A percentile compares a stretch with the other conserved stretches of the same genome.
Conservation (phyloP, 2,797 vertebrate genomes). For the Alauda arvensis region DNA sequence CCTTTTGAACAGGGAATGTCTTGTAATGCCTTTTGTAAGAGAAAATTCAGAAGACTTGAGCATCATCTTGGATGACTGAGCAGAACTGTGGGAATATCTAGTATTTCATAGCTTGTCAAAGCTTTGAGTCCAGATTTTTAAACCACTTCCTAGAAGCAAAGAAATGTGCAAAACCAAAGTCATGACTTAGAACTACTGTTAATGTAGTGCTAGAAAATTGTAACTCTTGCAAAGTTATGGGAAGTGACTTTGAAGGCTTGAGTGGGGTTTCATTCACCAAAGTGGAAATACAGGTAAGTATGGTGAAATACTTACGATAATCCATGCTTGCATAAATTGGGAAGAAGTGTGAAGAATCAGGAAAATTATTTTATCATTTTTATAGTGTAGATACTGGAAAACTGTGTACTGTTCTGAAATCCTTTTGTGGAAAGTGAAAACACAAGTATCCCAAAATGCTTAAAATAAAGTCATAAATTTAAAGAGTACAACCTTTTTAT, state of each 20-base stretch:
- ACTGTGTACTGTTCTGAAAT: background rate
- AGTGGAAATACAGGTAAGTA: background rate
- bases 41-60: background rate
- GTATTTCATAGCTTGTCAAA: background rate
- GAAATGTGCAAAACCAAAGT: background rate
- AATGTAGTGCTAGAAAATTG: background rate
- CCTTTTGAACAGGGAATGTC: background rate
- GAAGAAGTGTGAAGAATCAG: background rate
- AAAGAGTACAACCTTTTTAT: background rate
- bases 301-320: background rate
- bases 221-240: background rate
- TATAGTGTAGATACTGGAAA: background rate
- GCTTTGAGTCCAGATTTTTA: background rate
- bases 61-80: background rate
- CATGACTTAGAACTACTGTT: background rate
- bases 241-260: background rate
- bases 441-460: background rate
- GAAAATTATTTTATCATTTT: background rate
- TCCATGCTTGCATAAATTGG: background rate
- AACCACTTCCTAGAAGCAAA: background rate
- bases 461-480: background rate
- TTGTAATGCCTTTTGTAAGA: background rate
- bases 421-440: background rate
- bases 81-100: background rate
- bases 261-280: background rate